Evolutionary conservation across 2,797 vertebrate species (phyloP).

Genomic region (Takifugu ocellatus): DNA sequence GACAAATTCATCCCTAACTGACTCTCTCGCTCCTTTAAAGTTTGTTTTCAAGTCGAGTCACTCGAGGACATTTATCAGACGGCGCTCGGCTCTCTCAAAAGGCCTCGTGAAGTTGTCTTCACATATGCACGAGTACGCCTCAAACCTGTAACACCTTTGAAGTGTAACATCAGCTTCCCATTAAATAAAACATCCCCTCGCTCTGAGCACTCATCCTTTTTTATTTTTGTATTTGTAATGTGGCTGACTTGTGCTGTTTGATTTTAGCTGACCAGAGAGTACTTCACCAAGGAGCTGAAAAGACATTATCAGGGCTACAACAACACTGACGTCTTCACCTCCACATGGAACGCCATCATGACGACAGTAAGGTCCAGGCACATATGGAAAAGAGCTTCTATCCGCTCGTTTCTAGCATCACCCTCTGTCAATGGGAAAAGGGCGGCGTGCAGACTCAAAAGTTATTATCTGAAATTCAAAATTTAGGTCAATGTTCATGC

Average conservation of each 20-base stretch:
- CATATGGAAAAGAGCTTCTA: conserved; percentile 32
- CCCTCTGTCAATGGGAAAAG: conserved; percentile 18
- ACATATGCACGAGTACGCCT: not conserved
- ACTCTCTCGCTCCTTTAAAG: no score
- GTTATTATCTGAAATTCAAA: conserved; percentile 56
- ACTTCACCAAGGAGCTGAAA: conserved; percentile 93
- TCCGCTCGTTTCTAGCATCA: conserved; percentile 28
- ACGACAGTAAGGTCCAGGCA: conserved; percentile 81
- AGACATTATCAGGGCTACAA: conserved; percentile 90
- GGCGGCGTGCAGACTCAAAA: conserved; percentile 14
- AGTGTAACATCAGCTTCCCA: not conserved
- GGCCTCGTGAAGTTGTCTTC: not conserved
- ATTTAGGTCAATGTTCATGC: conserved; percentile 67
- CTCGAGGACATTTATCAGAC: not conserved
- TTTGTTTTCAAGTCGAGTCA: not conserved
- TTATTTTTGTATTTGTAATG: not conserved
- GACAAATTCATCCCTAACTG: no score
- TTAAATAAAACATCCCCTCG: not conserved
- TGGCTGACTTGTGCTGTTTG: no score
- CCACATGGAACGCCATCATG: conserved; percentile 96
- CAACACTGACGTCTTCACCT: conserved; percentile 86
- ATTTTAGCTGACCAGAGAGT: conserved; percentile 87
- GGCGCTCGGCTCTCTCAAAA: not conserved
- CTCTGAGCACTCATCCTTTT: not conserved
- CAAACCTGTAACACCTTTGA: conserved; percentile 11